Evolutionary conservation across 2,113 vertebrate genomes (phyloP).

Genomic region (Penelope pileata): DNA sequence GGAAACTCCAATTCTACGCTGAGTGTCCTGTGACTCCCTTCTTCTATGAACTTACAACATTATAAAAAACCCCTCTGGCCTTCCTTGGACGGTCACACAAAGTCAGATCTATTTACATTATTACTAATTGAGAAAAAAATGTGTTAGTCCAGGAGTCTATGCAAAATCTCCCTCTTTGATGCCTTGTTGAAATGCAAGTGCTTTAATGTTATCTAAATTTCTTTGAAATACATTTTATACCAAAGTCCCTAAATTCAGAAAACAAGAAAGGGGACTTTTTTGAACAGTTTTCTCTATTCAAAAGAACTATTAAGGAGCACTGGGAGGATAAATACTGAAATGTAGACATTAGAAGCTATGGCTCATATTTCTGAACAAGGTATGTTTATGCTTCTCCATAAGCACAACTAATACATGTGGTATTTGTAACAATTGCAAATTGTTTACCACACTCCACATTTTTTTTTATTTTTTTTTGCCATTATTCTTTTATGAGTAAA

Average conservation of each 20-base stretch:
- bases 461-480: too few relatives aligned
- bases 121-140: background rate
- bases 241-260: background rate
- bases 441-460: too few relatives aligned
- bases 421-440: too few relatives aligned
- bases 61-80: background rate
- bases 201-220: background rate
- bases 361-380: background rate
- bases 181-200: background rate
- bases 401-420: too few relatives aligned
- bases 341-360: background rate
- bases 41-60: background rate
- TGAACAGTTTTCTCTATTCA: background rate
- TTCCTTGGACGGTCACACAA: background rate
- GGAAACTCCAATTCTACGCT: background rate
- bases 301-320: background rate
- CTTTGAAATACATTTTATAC: background rate
- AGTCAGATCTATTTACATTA: background rate
- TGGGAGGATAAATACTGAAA: too few relatives aligned
- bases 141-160: background rate
- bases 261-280: too few relatives aligned
- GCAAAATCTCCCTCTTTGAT: background rate
- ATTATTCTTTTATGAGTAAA: too few relatives aligned
- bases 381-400: background rate
- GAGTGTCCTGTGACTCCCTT: background rate